Evolutionary conservation across 2,888 invertebrate genomes (phyloP).

Genomic region (Sminthurinus aureus): DNA sequence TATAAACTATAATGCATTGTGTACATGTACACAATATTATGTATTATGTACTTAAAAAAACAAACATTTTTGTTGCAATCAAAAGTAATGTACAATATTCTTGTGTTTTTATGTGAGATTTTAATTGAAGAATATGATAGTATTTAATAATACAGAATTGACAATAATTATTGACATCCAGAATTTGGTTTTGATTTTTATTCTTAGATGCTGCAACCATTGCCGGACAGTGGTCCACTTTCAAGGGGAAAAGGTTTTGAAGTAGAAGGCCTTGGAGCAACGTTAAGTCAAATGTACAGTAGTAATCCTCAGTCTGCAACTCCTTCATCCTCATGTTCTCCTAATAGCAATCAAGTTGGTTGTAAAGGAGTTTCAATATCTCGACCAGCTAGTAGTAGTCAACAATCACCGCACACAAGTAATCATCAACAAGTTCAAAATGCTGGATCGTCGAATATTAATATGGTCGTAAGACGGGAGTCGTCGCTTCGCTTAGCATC

Average conservation of each 20-base stretch:
- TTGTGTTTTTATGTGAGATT: not conserved
- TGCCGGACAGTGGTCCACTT: slow-evolving; percentile 42
- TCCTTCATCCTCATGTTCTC: slow-evolving; percentile 46
- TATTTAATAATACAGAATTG: not conserved
- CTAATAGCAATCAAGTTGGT: slow-evolving; percentile 17
- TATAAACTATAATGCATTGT: not conserved
- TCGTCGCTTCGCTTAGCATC: slow-evolving; percentile 63
- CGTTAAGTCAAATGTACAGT: slow-evolving; percentile 58
- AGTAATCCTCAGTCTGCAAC: slow-evolving; percentile 40
- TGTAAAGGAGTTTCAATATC: slow-evolving; percentile 21
- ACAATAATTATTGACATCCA: not conserved
- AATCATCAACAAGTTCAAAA: slow-evolving; percentile 31
- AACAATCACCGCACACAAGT: slow-evolving; percentile 7
- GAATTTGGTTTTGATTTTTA: slow-evolving; percentile 2
- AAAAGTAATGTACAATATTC: not conserved
- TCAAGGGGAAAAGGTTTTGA: slow-evolving; percentile 52
- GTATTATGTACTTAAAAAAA: not conserved
- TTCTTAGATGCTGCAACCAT: slow-evolving; percentile 25
- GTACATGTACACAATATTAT: not conserved
- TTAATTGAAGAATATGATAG: not conserved
- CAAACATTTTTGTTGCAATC: not conserved
- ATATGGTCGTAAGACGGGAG: slow-evolving; percentile 65
- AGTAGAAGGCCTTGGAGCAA: slow-evolving; percentile 58
- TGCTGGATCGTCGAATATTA: slow-evolving; percentile 20
- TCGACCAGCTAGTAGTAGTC: slow-evolving; percentile 26